A percentile compares a stretch with the other conserved stretches of the same genome.
phyloP scores from a whole-genome alignment of 2,113 vertebrate species.

The Suricata suricatta region DNA sequence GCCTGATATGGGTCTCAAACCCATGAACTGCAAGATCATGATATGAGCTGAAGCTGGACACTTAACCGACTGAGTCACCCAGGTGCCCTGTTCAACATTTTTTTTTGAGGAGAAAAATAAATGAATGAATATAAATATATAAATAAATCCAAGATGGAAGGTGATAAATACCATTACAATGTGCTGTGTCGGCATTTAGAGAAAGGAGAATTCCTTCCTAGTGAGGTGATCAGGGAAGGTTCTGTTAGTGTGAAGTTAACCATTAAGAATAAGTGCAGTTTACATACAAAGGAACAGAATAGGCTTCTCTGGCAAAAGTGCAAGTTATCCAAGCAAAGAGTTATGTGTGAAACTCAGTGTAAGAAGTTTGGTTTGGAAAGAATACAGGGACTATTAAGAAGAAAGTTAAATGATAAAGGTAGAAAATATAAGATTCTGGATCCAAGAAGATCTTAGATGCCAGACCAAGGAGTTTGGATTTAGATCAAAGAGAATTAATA shows the following conservation, averaged over 20 bases:
- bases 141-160: neutral
- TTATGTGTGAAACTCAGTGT: neutral
- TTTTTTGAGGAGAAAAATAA: neutral
- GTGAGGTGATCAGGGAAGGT: neutral
- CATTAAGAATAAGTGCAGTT: neutral
- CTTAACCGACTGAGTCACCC: too few relatives aligned
- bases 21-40: too few relatives aligned
- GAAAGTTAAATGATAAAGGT: neutral
- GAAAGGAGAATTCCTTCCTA: neutral
- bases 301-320: neutral
- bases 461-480: neutral
- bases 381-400: neutral
- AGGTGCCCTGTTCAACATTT: neutral
- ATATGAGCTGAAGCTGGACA: too few relatives aligned
- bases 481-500: neutral
- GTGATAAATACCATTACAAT: neutral
- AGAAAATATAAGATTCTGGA: neutral
- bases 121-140: neutral
- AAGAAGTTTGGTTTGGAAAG: neutral
- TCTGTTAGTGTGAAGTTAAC: neutral
- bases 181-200: neutral
- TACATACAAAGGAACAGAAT: conserved; percentile 3
- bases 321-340: neutral
- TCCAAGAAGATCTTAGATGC: neutral
- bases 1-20: too few relatives aligned